phyloP scores from a whole-genome alignment of 2,888 invertebrate genomes.

The Bruchidius siliquastri region DNA sequence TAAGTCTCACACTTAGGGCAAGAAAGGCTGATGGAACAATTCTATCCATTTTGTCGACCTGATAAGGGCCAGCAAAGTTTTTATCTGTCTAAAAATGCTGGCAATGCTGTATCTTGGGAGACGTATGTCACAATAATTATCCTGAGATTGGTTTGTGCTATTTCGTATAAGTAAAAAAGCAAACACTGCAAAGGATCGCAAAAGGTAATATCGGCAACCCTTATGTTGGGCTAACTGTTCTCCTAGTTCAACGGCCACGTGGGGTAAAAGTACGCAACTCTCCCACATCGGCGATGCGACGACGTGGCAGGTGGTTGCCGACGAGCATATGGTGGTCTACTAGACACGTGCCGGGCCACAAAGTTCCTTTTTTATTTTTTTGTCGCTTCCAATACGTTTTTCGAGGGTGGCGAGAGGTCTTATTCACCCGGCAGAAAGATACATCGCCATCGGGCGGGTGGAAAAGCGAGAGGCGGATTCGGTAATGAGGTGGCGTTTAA shows the following conservation, averaged over 20 bases:
- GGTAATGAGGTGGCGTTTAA: background rate
- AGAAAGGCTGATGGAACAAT: too few species aligned
- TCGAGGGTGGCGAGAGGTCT: background rate
- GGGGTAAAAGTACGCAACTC: background rate
- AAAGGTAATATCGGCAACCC: background rate
- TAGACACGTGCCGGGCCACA: background rate
- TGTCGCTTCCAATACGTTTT: background rate
- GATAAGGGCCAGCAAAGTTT: too few species aligned
- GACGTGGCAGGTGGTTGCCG: background rate
- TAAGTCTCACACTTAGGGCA: too few species aligned
- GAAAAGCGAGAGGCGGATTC: background rate
- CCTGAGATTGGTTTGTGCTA: too few species aligned
- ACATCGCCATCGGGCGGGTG: background rate
- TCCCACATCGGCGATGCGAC: background rate
- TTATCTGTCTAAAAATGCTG: too few species aligned
- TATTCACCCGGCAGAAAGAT: background rate
- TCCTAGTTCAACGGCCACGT: background rate
- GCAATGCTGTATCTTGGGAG: too few species aligned
- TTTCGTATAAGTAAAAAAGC: too few species aligned
- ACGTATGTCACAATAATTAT: too few species aligned
- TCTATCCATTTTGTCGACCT: too few species aligned
- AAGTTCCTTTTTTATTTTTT: background rate
- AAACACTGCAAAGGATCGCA: background rate
- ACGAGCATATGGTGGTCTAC: background rate
- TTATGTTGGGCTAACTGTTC: background rate